A percentile compares a stretch with the other conserved stretches of the same genome.
Evolutionary conservation across 2,113 vertebrate species (phyloP).

Genomic region (Drymodes brunneopygia): DNA sequence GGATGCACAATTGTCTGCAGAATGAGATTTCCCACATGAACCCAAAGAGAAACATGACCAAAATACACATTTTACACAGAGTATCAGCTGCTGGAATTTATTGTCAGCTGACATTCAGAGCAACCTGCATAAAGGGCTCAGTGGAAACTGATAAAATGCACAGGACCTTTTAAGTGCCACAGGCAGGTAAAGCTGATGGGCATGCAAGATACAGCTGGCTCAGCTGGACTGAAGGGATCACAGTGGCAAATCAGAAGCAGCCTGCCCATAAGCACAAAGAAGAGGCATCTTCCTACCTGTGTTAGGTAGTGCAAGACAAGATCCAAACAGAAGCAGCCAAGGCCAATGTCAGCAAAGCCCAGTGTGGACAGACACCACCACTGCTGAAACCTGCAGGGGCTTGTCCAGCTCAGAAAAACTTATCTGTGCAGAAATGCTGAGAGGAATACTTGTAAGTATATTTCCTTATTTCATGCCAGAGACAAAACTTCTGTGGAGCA

Average conservation of each 20-base stretch:
- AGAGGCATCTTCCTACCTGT: neutral
- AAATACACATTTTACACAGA: neutral
- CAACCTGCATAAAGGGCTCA: neutral
- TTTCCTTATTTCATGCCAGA: neutral
- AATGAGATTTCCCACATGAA: neutral
- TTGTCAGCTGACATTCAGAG: neutral
- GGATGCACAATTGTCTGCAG: neutral
- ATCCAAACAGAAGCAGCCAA: neutral
- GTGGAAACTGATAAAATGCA: neutral
- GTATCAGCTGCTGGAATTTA: neutral
- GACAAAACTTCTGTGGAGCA: neutral
- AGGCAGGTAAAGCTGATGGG: neutral
- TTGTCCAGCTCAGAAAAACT: neutral
- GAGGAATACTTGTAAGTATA: neutral
- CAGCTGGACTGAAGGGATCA: neutral
- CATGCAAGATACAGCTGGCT: neutral
- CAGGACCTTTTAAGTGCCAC: neutral
- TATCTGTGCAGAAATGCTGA: accelerated
- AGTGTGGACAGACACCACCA: neutral
- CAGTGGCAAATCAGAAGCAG: neutral
- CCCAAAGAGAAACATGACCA: neutral
- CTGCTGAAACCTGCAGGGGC: neutral
- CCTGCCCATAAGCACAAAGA: neutral
- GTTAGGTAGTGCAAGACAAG: neutral
- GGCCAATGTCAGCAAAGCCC: neutral